These are phyloP conservation scores for Pantala flavescens DNA, from an alignment of 1,140 invertebrate genomes.

Conservation along the genomic window DNA sequence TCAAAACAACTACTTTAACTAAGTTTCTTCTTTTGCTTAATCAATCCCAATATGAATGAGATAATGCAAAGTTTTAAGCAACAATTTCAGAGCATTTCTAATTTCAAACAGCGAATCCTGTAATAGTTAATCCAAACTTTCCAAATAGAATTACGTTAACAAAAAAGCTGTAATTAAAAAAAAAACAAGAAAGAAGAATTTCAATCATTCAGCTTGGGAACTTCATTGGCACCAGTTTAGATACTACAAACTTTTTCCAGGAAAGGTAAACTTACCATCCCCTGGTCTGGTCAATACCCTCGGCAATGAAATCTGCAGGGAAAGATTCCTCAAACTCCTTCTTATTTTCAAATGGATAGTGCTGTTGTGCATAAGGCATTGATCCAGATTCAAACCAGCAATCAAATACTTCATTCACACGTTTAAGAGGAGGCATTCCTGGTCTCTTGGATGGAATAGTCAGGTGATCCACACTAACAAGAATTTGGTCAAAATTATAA, in stretches of 20 bases:
- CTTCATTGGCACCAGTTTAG: too few species aligned
- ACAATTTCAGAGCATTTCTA: too few species aligned
- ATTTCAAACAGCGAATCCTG: too few species aligned
- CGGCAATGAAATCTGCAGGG: constrained; percentile 99
- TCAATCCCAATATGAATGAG: too few species aligned
- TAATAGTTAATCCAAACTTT: neutral
- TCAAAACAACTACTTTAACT: too few species aligned
- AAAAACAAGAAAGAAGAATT: too few species aligned
- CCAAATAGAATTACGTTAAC: too few species aligned
- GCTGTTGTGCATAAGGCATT: constrained; percentile 96
- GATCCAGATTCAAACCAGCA: constrained; percentile 99
- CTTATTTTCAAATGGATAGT: constrained; percentile 90
- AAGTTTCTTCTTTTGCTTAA: too few species aligned
- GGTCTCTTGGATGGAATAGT: constrained; percentile 82
- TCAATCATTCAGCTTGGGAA: too few species aligned
- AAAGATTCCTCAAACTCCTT: constrained; percentile 90
- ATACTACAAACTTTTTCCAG: too few species aligned
- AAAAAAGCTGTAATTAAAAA: too few species aligned
- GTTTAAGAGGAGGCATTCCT: constrained; percentile 68
- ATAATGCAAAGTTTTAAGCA: too few species aligned
- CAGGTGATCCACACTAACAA: constrained; percentile 76
- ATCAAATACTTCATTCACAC: constrained; percentile 95
- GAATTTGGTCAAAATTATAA: constrained; percentile 20
- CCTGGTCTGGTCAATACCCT: constrained; percentile 98
- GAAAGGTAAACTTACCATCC: constrained; percentile 55